Evolutionary conservation across 2,888 invertebrate genomes (phyloP), one percentile per base, ranked within the genome.

Genomic region (Spodoptera littoralis): DNA sequence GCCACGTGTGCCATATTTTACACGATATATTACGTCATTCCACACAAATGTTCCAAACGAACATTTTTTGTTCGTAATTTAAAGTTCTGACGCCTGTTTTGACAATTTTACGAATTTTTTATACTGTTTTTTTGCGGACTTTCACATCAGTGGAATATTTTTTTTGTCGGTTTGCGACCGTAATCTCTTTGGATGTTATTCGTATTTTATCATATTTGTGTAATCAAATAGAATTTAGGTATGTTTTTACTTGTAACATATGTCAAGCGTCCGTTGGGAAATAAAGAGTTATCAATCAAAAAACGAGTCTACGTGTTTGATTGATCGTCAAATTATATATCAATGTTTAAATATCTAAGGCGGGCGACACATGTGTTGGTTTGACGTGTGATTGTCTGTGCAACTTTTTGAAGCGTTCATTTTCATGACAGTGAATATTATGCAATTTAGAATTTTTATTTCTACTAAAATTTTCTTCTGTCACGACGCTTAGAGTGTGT

Each of bases 1-100:
- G 55, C 64, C 71, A 67, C 62, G 72, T 76, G 80, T 60, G 73
- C 65, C 73, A 80, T 83, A 82, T 77, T 80, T 82, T 80, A 83
- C 81, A 73, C 75, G 73, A 76, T 77, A 76, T 77, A 79, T 84
- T 80, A 69, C 77, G 63, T 72, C 70, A 79, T 76, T 70, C 73
- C 68, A 70, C 70, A 77, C 73, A 64, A 76, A 77, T 63, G 67
- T 63, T 71, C 65, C 52, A 44, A 51, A 46, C 57, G 43, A 45
- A 66, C 44, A 52, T 58, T 62, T 76, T 77, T 75, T 73, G 47
- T 58, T 47, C 57, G 49, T 65, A 70, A 76, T 77, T 79, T 80
- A 65, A 78, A 80, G 72, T 72, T 77, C 71, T 70, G 60, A 65
- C 80, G 66, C 63, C 51, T 56, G 60, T 79, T 79, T 75, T 60